These are phyloP conservation scores for Manacus vitellinus DNA, from an alignment of 2,113 vertebrate species.

Conservation along the genomic window DNA sequence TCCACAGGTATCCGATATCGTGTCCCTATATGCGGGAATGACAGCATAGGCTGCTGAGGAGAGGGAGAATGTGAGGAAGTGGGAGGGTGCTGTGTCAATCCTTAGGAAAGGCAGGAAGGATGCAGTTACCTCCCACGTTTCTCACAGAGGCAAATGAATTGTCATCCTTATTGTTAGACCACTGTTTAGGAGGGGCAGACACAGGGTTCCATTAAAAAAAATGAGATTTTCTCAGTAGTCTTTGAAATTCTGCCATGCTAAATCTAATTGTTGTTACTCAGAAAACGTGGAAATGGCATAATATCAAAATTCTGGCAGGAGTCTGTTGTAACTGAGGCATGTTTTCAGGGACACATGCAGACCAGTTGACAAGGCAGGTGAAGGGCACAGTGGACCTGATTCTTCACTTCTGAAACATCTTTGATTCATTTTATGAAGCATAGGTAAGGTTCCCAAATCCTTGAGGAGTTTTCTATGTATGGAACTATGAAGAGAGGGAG, in stretches of 20 bases:
- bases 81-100: neutral
- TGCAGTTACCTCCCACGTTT: neutral
- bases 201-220: neutral
- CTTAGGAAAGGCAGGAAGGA: neutral
- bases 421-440: neutral
- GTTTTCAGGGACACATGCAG: neutral
- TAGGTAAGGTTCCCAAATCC: neutral
- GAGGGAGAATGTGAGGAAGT: neutral
- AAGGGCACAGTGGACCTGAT: neutral
- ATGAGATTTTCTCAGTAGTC: neutral
- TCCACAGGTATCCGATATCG: neutral
- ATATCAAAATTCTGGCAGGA: neutral
- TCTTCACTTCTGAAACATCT: neutral
- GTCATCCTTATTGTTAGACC: neutral
- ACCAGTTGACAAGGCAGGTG: neutral
- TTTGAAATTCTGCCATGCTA: neutral
- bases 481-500: neutral
- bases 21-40: neutral
- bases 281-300: neutral
- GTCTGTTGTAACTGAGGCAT: neutral
- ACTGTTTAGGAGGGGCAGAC: neutral
- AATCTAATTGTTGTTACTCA: neutral
- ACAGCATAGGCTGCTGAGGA: neutral
- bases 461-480: neutral
- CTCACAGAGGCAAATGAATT: neutral